These are phyloP conservation scores for Crocodylus rhombifer DNA, from an alignment of 2,797 vertebrate species.

Conservation along the genomic window DNA sequence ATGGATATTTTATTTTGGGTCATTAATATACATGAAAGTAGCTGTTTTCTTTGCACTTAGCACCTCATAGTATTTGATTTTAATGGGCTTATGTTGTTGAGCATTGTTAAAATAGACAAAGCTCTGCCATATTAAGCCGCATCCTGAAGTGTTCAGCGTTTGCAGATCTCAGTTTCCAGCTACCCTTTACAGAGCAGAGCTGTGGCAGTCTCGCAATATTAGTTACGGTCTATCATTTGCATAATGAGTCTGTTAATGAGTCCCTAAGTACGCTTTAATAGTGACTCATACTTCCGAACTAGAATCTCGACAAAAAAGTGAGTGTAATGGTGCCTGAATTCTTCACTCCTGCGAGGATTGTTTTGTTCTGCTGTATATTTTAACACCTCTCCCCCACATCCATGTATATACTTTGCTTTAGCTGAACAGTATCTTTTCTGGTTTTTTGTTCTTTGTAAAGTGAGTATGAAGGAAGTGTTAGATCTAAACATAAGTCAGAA, in stretches of 20 bases:
- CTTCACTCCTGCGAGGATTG: accelerated
- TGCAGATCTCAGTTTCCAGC: slow-evolving; percentile 30
- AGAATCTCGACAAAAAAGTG: slow-evolving; percentile 50
- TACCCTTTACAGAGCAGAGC: slow-evolving; percentile 34
- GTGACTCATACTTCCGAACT: slow-evolving; percentile 63
- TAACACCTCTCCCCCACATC: background rate
- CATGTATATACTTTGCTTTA: background rate
- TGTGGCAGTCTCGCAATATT: slow-evolving; percentile 55
- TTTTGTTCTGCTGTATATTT: background rate
- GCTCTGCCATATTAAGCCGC: slow-evolving; percentile 21
- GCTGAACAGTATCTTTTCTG: background rate
- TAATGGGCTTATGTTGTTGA: slow-evolving; percentile 9
- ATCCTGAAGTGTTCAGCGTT: slow-evolving; percentile 35
- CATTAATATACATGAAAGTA: background rate
- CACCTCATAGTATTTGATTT: background rate
- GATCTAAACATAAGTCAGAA: background rate
- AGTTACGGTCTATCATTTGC: slow-evolving; percentile 61
- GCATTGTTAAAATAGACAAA: slow-evolving; percentile 6
- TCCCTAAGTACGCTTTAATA: slow-evolving; percentile 61
- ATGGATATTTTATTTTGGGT: background rate
- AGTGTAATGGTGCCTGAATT: slow-evolving; percentile 15
- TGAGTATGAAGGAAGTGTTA: background rate
- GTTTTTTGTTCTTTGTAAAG: background rate
- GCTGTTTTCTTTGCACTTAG: background rate
- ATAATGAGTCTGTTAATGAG: slow-evolving; percentile 73